phyloP scores from a whole-genome alignment of 2,113 vertebrate genomes.

The Leucosticte australis region DNA sequence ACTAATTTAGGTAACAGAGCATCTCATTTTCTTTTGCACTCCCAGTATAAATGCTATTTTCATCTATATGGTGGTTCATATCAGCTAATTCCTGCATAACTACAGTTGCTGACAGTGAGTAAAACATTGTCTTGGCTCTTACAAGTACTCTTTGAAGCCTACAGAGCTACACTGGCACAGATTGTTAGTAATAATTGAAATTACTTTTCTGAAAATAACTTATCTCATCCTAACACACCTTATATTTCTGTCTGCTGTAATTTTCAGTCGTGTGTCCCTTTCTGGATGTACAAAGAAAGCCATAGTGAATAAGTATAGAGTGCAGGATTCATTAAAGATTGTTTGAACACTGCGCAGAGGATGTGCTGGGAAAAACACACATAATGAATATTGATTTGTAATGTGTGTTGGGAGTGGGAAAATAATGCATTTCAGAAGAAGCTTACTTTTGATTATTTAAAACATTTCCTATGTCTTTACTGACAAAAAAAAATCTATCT shows the following conservation, averaged over 20 bases:
- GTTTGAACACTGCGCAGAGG: background rate
- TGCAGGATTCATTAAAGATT: background rate
- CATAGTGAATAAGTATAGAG: background rate
- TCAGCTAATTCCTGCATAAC: conserved; percentile 11
- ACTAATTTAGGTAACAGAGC: conserved; percentile 20
- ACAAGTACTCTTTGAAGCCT: conserved; percentile 26
- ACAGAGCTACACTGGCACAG: background rate
- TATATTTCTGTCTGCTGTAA: conserved; percentile 11
- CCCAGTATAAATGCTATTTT: background rate
- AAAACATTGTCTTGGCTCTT: conserved; percentile 3
- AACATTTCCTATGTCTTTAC: background rate
- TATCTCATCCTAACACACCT: conserved; percentile 48
- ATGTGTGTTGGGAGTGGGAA: background rate
- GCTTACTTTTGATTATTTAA: background rate
- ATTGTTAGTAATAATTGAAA: conserved; percentile 17
- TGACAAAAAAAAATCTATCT: background rate
- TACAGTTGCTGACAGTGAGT: conserved; percentile 3
- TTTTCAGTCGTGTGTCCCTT: background rate
- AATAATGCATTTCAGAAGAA: background rate
- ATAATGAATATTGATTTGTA: conserved; percentile 2
- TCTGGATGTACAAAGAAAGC: background rate
- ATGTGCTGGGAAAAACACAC: background rate
- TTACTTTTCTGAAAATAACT: conserved; percentile 27
- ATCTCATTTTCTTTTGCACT: background rate
- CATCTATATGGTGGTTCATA: background rate